A percentile compares a stretch with the other conserved stretches of the same genome.
Conservation (phyloP, 2,888 invertebrate species). For the Heliconius charithonia region DNA sequence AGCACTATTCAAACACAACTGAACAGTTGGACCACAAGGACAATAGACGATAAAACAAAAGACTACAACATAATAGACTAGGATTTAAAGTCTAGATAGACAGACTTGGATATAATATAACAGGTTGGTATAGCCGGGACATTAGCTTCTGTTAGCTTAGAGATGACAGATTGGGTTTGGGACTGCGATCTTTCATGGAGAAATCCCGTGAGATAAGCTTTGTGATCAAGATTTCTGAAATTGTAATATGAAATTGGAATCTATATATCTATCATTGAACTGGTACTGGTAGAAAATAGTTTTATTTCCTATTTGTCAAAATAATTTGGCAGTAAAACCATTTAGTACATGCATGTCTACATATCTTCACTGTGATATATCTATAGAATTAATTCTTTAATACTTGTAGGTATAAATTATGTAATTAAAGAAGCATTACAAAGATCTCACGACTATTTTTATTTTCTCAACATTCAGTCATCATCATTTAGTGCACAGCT, state of each 20-base stretch:
- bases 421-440: too few relatives aligned
- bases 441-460: too few relatives aligned
- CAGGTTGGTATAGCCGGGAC: background rate
- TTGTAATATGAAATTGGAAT: constrained; percentile 1
- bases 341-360: too few relatives aligned
- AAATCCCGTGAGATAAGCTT: background rate
- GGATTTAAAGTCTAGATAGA: constrained; percentile 15
- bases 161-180: background rate
- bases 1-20: constrained; percentile 21
- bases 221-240: background rate
- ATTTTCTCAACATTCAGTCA: too few relatives aligned
- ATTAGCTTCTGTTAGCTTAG: background rate
- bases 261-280: background rate
- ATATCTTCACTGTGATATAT: too few relatives aligned
- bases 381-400: too few relatives aligned
- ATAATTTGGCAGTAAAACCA: background rate
- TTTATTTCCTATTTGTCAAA: background rate
- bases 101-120: background rate
- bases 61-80: constrained; percentile 12
- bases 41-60: constrained; percentile 30
- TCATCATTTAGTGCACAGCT: too few relatives aligned
- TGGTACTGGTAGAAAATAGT: background rate
- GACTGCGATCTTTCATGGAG: background rate
- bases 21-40: constrained; percentile 14
- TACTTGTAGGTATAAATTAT: too few relatives aligned